Evolutionary conservation across 2,888 invertebrate species (phyloP).

Genomic region (Zele albiditarsus): DNA sequence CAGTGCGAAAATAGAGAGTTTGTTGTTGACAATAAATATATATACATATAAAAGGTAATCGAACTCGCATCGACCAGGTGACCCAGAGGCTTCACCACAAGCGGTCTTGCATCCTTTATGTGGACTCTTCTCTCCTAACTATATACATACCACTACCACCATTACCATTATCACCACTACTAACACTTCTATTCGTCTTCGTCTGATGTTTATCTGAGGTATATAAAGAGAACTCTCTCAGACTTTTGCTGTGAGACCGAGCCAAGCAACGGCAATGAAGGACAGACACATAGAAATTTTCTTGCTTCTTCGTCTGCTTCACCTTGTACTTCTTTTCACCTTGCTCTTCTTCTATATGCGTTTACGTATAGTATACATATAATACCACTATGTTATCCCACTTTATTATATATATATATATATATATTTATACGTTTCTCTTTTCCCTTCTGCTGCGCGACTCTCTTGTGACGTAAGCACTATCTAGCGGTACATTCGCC

Average conservation of each 20-base stretch:
- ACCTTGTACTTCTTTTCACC: constrained; percentile 29
- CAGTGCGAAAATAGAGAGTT: constrained; percentile 16
- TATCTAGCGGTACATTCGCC: constrained; percentile 69
- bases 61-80: constrained; percentile 59
- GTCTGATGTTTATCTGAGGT: background rate
- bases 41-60: constrained; percentile 48
- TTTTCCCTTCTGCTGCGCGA: constrained; percentile 19
- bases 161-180: background rate
- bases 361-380: background rate
- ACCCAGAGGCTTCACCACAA: constrained; percentile 59
- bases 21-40: constrained; percentile 39
- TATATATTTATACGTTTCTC: constrained; percentile 28
- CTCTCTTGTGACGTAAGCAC: constrained; percentile 65
- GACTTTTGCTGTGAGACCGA: background rate
- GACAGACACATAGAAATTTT: background rate
- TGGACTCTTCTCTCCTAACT: constrained; percentile 39
- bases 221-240: background rate
- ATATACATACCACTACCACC: background rate
- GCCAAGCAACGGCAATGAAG: constrained; percentile 23
- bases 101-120: constrained; percentile 35
- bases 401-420: background rate
- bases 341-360: background rate
- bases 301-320: constrained; percentile 22
- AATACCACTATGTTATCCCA: constrained; percentile 21
- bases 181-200: background rate